These are phyloP conservation scores for Ariolimax columbianus DNA, from an alignment of 2,888 invertebrate species.

Conservation along the genomic window DNA sequence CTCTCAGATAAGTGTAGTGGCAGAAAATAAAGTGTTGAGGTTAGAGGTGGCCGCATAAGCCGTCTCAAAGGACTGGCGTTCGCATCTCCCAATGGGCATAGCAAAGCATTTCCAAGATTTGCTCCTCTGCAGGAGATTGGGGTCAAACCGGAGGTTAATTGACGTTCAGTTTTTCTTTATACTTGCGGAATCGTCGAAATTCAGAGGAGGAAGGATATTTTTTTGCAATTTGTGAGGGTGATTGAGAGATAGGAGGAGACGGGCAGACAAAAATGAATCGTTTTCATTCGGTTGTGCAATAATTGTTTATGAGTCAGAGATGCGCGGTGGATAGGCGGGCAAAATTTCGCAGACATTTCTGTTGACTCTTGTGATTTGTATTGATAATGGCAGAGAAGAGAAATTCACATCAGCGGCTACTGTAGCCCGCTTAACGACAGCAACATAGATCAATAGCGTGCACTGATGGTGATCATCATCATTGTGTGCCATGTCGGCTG, in stretches of 20 bases:
- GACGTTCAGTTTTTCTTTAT: not conserved
- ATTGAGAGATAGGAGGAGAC: not conserved
- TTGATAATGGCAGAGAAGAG: not conserved
- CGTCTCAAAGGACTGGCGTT: not conserved
- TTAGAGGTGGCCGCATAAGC: not conserved
- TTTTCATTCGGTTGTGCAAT: slow-evolving; percentile 13
- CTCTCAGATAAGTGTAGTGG: not conserved
- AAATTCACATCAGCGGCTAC: no score
- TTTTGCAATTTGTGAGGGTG: not conserved
- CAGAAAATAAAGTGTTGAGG: not conserved
- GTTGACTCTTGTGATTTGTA: not conserved
- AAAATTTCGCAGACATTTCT: not conserved
- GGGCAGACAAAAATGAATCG: not conserved
- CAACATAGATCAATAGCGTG: no score
- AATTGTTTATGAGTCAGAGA: slow-evolving; percentile 22
- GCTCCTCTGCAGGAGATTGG: not conserved
- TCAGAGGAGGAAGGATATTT: not conserved
- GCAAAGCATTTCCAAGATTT: not conserved
- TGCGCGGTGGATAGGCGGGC: not conserved
- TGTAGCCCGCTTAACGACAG: no score
- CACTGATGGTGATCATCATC: no score
- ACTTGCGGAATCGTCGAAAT: not conserved
- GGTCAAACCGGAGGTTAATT: slow-evolving; percentile 25
- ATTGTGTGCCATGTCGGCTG: no score
- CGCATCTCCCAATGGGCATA: not conserved